These are phyloP conservation scores for Stegophylla sp. DNA, from an alignment of 2,888 invertebrate species.

Conservation along the genomic window DNA sequence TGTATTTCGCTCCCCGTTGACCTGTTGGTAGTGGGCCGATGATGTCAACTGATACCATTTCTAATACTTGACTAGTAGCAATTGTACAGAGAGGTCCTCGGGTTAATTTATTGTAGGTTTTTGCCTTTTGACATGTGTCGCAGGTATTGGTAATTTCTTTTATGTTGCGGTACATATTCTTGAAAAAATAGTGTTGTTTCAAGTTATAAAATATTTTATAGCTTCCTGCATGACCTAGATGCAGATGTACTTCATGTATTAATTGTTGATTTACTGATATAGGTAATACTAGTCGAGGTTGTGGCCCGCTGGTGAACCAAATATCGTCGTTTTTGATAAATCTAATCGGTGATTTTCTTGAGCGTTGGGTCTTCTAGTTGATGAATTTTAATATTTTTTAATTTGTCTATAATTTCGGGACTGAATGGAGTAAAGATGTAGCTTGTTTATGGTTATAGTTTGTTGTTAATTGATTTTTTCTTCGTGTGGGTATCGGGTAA, in stretches of 20 bases:
- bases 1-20: slow-evolving; percentile 47
- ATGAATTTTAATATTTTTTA: no score
- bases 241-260: background rate
- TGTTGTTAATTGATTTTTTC: no score
- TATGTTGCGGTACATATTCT: background rate
- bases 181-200: background rate
- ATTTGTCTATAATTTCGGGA: no score
- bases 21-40: slow-evolving; percentile 57
- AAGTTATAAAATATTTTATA: background rate
- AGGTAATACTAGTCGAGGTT: background rate
- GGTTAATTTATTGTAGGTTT: background rate
- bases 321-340: no score
- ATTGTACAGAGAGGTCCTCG: background rate
- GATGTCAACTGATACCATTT: slow-evolving; percentile 54
- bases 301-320: no score
- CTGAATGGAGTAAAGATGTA: no score
- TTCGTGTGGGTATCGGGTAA: background rate
- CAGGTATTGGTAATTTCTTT: background rate
- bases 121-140: background rate
- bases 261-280: background rate
- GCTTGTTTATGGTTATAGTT: no score
- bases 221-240: background rate
- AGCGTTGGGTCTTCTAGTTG: background rate
- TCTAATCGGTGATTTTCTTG: background rate
- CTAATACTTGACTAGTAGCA: background rate